Conservation (phyloP, 2,113 vertebrate genomes). For the Ursus arctos region DNA sequence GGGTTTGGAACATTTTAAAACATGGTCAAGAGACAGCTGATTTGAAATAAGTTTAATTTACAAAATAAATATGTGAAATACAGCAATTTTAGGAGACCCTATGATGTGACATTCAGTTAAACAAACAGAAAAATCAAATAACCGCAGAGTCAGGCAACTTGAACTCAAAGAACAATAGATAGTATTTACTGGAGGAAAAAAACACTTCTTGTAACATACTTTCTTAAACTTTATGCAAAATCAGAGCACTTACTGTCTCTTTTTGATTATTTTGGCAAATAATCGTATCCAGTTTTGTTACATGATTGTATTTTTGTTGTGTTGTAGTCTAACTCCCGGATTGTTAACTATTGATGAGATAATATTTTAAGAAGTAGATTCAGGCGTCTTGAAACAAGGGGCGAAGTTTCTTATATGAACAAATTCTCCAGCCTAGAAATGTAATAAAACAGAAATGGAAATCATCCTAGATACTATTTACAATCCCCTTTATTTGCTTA, state of each 20-base stretch:
- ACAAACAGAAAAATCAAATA: slow-evolving; percentile 36
- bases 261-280: background rate
- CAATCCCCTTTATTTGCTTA: background rate
- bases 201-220: background rate
- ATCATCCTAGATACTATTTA: background rate
- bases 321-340: background rate
- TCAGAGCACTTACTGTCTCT: background rate
- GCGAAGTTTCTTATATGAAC: background rate
- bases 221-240: background rate
- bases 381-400: background rate
- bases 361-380: slow-evolving; percentile 11
- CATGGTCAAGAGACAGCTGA: background rate
- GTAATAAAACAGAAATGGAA: background rate
- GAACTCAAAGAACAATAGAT: background rate
- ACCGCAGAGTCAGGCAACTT: background rate
- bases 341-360: background rate
- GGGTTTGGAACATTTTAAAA: background rate
- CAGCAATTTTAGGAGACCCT: background rate
- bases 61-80: background rate
- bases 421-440: background rate
- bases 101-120: background rate
- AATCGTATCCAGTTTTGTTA: background rate
- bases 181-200: background rate
- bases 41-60: slow-evolving; percentile 52
- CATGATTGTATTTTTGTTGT: background rate